Evolutionary conservation across 1,140 invertebrate species (phyloP), one percentile per base, ranked within the genome.

Genomic region (Atta texana): DNA sequence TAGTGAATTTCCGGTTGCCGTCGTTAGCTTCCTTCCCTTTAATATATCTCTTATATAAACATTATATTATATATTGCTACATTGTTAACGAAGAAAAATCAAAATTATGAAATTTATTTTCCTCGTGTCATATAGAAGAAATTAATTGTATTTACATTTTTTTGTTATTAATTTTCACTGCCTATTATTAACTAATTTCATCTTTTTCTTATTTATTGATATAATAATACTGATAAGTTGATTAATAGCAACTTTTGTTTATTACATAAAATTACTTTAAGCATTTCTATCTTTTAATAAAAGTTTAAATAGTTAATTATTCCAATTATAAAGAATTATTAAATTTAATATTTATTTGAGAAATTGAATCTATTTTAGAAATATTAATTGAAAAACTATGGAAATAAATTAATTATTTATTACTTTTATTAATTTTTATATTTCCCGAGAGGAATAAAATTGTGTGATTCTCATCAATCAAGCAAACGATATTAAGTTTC

Each of bases 1-100:
- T n/a, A 24, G 44, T 34, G 51, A 86, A 86, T 80, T 80, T 86
- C 49, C 18, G 63, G 49, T 59, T 68, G 44, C 44, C 18, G 14
- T 63, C 57, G 5, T 1, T 51, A 34, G 34, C 21, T 28, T 44
- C 6, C 49, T 69, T 55, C 24, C n/a, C 21, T 85, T 81, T 69
- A 69, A 69, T 81, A 72, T 84, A 6, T 84, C 3, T 44, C n/a
- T 21, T 10, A 44, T 44, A 44, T 44, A 59, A 63, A 84, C 14
- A 49, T 59, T 72, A 53, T 34, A 49, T 69, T 39, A 68, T 68
- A 21, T 68, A n/a, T 69, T 49, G 14, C 39, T n/a, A 16, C 6
- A n/a, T 71, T n/a, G 10, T 81, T 81, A 81, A 57, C 18, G 0
- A 21, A 55, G 31, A 68, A 59, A 74, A 61, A 74, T 81, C 34